Evolutionary conservation across 2,888 invertebrate species (phyloP).

Genomic region (Abrostola triplasia): DNA sequence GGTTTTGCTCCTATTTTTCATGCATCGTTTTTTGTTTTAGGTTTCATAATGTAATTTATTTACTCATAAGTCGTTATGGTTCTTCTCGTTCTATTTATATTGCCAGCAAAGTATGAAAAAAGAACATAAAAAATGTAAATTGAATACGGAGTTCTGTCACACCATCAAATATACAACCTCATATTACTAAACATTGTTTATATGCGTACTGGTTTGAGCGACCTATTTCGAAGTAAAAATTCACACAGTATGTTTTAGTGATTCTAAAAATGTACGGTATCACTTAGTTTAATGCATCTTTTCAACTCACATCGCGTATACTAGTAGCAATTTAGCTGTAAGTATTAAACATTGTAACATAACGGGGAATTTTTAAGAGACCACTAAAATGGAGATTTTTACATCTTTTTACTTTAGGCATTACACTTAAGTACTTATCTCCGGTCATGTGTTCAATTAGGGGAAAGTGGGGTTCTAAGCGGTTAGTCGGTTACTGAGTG

Average conservation of each 20-base stretch:
- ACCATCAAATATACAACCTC: too few relatives aligned
- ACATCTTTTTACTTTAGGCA: conserved; percentile 8
- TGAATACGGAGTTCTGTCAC: too few relatives aligned
- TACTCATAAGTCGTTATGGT: too few relatives aligned
- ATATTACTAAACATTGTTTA: too few relatives aligned
- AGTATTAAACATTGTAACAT: conserved; percentile 38
- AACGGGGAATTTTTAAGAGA: conserved; percentile 31
- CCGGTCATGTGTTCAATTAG: neutral
- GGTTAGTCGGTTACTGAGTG: neutral
- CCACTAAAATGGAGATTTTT: conserved; percentile 16
- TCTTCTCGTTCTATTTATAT: too few relatives aligned
- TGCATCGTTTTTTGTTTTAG: too few relatives aligned
- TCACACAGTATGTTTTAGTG: conserved; percentile 42
- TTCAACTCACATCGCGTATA: conserved; percentile 23
- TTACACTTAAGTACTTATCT: neutral
- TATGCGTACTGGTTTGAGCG: neutral
- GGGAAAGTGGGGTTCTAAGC: neutral
- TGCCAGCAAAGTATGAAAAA: too few relatives aligned
- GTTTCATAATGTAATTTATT: too few relatives aligned
- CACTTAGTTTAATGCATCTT: conserved; percentile 38
- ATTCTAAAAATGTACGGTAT: conserved; percentile 53
- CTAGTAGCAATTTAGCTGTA: conserved; percentile 40
- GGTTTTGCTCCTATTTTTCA: conserved; percentile 4
- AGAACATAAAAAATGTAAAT: too few relatives aligned
- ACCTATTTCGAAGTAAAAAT: conserved; percentile 28